These are phyloP conservation scores for Pemphigus obesinymphae DNA, from an alignment of 1,140 invertebrate genomes.

Conservation along the genomic window DNA sequence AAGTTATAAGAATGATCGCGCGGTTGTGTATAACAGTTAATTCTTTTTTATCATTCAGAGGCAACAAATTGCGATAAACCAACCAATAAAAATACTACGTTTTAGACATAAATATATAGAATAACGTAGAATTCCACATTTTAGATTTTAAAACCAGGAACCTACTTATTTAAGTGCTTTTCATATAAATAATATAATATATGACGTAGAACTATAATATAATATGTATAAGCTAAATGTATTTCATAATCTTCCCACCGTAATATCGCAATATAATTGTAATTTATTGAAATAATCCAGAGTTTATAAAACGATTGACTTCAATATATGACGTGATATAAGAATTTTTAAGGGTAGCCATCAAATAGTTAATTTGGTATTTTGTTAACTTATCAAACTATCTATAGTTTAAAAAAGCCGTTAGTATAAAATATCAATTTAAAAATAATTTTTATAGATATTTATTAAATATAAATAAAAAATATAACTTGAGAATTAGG, in stretches of 20 bases:
- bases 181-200: neutral
- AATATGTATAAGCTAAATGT: neutral
- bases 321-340: too few species aligned
- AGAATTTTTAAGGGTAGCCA: too few species aligned
- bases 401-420: too few species aligned
- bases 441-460: too few species aligned
- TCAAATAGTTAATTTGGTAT: too few species aligned
- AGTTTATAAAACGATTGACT: too few species aligned
- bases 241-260: neutral
- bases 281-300: neutral
- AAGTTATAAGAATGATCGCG: neutral
- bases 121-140: neutral
- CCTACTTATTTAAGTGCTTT: slow-evolving; percentile 3
- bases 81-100: neutral
- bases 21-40: slow-evolving; percentile 4
- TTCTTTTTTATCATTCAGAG: slow-evolving; percentile 6
- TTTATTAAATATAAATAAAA: too few species aligned
- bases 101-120: neutral
- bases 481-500: too few species aligned
- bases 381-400: too few species aligned
- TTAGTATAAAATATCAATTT: too few species aligned
- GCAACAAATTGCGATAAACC: neutral
- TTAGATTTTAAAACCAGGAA: neutral
- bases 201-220: neutral
- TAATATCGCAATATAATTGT: neutral